Conservation (phyloP, 1,140 invertebrate species). For the Nebria ingens region DNA sequence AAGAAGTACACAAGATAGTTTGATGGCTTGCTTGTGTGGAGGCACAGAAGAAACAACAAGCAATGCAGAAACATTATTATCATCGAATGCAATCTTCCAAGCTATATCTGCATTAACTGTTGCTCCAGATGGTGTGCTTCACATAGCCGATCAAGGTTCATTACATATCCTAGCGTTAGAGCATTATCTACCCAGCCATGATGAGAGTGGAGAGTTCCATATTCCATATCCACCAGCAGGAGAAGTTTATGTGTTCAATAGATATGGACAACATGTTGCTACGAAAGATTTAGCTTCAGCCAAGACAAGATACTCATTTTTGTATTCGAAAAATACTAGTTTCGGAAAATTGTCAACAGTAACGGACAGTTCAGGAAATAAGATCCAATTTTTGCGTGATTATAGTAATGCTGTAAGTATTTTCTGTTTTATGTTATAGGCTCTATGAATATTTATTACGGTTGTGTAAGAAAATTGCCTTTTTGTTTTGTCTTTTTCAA, state of each 20-base stretch:
- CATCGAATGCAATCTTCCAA: slow-evolving; percentile 81
- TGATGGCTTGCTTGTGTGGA: slow-evolving; percentile 44
- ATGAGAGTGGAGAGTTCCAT: slow-evolving; percentile 84
- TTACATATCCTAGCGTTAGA: slow-evolving; percentile 59
- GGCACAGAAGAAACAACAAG: slow-evolving; percentile 56
- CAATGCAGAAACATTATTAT: slow-evolving; percentile 71
- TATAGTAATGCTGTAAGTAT: slow-evolving; percentile 78
- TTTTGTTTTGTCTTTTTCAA: no score
- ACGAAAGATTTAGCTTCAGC: slow-evolving; percentile 89
- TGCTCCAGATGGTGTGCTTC: slow-evolving; percentile 85
- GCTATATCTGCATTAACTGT: slow-evolving; percentile 87
- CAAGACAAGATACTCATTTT: slow-evolving; percentile 85
- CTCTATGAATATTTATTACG: not conserved
- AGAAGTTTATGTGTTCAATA: slow-evolving; percentile 89
- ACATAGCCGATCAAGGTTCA: slow-evolving; percentile 83
- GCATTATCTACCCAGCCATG: slow-evolving; percentile 79
- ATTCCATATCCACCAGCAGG: slow-evolving; percentile 83
- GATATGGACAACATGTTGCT: slow-evolving; percentile 87
- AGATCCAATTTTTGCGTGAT: slow-evolving; percentile 83
- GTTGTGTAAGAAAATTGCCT: no score
- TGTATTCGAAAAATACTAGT: slow-evolving; percentile 94
- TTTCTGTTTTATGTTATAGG: slow-evolving; percentile 18
- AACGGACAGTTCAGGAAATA: slow-evolving; percentile 85
- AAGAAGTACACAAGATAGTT: slow-evolving; percentile 31
- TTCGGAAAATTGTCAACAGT: slow-evolving; percentile 89